Percentiles rank a stretch among this genome's conserved stretches.
Conservation (phyloP, 2,113 vertebrate species). For the Hyperopisus bebe region DNA sequence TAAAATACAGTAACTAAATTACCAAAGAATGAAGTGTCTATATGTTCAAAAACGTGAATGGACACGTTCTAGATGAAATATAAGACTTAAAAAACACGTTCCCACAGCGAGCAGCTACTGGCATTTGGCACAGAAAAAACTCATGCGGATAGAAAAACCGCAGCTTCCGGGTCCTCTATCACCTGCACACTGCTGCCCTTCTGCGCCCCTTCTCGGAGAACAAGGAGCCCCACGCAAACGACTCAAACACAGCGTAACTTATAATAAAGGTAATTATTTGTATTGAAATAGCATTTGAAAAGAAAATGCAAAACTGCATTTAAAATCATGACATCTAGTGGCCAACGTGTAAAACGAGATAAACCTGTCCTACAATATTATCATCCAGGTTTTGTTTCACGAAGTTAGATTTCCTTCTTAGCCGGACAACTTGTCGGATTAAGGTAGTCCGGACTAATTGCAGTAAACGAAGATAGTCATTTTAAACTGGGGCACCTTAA, state of each 20-base stretch:
- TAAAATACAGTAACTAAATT: background rate
- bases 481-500: background rate
- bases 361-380: background rate
- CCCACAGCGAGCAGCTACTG: background rate
- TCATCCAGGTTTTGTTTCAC: background rate
- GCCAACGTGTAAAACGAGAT: background rate
- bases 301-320: background rate
- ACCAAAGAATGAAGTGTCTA: background rate
- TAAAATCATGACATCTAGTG: constrained; percentile 10
- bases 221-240: background rate
- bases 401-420: background rate
- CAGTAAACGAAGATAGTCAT: background rate
- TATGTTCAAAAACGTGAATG: background rate
- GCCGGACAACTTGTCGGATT: background rate
- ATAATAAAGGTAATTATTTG: background rate
- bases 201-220: background rate
- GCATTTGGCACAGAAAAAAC: background rate
- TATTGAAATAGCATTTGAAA: background rate
- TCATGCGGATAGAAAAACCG: background rate
- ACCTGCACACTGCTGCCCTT: background rate
- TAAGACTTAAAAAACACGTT: background rate
- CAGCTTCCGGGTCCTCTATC: background rate
- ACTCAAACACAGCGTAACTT: background rate
- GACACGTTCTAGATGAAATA: background rate
- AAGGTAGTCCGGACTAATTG: background rate